A percentile compares a stretch with the other conserved stretches of the same genome.
Conservation (phyloP, 2,888 invertebrate species). For the Capitulum mitella region DNA sequence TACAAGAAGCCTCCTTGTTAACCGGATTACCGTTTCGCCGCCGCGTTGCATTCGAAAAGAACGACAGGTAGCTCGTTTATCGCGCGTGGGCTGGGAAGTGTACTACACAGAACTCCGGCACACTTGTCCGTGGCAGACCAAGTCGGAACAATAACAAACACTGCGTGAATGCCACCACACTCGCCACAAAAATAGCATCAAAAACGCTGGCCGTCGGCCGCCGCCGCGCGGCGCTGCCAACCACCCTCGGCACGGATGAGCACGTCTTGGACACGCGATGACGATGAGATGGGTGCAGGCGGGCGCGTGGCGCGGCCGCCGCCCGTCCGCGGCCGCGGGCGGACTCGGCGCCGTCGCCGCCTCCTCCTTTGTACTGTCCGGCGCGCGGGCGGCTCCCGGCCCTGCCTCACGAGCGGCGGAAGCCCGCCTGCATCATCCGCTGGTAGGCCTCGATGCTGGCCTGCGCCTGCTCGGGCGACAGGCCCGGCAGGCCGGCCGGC, state of each 20-base stretch:
- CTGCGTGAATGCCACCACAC: background rate
- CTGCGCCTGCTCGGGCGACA: conserved; percentile 1
- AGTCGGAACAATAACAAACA: background rate
- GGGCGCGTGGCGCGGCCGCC: background rate
- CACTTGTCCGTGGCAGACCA: background rate
- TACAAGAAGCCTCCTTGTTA: background rate
- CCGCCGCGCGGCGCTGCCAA: no score
- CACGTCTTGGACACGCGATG: background rate
- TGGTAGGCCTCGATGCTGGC: conserved; percentile 11
- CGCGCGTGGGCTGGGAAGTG: background rate
- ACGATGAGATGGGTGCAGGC: background rate
- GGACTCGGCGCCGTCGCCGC: no score
- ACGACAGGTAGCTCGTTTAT: background rate
- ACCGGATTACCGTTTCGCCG: no score
- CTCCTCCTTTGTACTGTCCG: no score
- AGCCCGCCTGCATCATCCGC: background rate
- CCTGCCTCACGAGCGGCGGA: background rate
- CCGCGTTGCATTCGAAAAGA: background rate
- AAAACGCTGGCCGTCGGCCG: background rate
- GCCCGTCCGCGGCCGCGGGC: background rate
- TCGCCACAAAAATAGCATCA: background rate
- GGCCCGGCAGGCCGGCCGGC: background rate
- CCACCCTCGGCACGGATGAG: no score
- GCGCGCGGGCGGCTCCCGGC: no score
- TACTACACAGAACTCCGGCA: background rate